Evolutionary conservation across 1,140 invertebrate genomes (phyloP).

Genomic region (Ruditapes philippinarum): DNA sequence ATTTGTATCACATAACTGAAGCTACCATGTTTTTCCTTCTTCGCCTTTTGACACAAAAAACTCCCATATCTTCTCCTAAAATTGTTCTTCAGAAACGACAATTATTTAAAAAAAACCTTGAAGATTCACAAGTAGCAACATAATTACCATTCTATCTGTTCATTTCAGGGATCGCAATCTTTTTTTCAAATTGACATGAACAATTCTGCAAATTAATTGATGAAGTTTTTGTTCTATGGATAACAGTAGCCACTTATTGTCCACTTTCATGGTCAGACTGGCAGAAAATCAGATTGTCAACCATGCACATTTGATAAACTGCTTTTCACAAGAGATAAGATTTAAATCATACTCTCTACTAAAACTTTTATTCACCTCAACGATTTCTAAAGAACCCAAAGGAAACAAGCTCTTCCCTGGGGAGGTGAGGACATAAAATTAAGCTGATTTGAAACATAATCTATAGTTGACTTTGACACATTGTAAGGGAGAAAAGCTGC

Average conservation of each 20-base stretch:
- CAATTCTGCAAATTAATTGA: neutral
- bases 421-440: slow-evolving; percentile 38
- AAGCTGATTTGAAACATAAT: slow-evolving; percentile 51
- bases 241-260: slow-evolving; percentile 5
- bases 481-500: slow-evolving; percentile 11
- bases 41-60: too few relatives aligned
- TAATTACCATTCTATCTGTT: neutral
- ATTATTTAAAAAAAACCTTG: neutral
- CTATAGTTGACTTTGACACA: slow-evolving; percentile 44
- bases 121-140: neutral
- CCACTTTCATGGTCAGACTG: slow-evolving; percentile 39
- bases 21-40: too few relatives aligned
- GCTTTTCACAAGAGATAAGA: slow-evolving; percentile 44
- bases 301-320: slow-evolving; percentile 49
- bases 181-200: neutral
- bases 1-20: too few relatives aligned
- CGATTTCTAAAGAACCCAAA: neutral
- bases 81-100: neutral
- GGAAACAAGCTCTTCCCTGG: slow-evolving; percentile 27
- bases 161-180: slow-evolving; percentile 5
- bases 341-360: neutral
- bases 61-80: too few relatives aligned
- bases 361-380: slow-evolving; percentile 38
- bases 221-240: neutral
- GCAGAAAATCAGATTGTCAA: slow-evolving; percentile 11